These are phyloP conservation scores for Lobophora halterata DNA, from an alignment of 2,888 invertebrate genomes.

Conservation along the genomic window DNA sequence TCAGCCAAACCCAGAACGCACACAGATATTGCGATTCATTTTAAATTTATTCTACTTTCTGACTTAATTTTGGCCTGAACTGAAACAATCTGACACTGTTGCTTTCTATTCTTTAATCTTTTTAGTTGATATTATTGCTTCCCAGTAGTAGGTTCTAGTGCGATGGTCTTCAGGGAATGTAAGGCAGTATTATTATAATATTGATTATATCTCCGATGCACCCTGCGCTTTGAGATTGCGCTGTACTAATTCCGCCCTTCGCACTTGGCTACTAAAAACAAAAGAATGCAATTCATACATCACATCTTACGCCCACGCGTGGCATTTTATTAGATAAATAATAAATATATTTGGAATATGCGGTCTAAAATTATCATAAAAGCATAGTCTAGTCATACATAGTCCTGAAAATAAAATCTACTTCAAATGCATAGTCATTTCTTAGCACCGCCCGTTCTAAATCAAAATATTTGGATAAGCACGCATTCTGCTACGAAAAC, in stretches of 20 bases:
- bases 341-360: not conserved
- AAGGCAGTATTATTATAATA: slow-evolving; percentile 5
- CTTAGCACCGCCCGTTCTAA: slow-evolving; percentile 1
- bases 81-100: slow-evolving; percentile 22
- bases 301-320: too few relatives aligned
- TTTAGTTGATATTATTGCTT: slow-evolving; percentile 12
- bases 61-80: slow-evolving; percentile 46
- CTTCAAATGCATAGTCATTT: too few relatives aligned
- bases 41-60: slow-evolving; percentile 27
- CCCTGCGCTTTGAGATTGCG: slow-evolving; percentile 19
- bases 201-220: slow-evolving; percentile 18
- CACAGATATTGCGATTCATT: slow-evolving; percentile 47
- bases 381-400: too few relatives aligned
- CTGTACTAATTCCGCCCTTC: slow-evolving; percentile 4
- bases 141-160: slow-evolving; percentile 1
- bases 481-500: slow-evolving; percentile 7
- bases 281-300: slow-evolving; percentile 14
- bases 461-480: slow-evolving; percentile 21
- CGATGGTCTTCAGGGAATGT: slow-evolving; percentile 2
- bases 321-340: too few relatives aligned
- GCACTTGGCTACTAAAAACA: slow-evolving; percentile 19
- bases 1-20: slow-evolving; percentile 28
- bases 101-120: slow-evolving; percentile 32
- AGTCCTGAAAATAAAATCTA: too few relatives aligned
- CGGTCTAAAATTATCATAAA: too few relatives aligned